These are phyloP conservation scores for Psilopsiagon aurifrons DNA, from an alignment of 2,113 vertebrate genomes.

Conservation along the genomic window DNA sequence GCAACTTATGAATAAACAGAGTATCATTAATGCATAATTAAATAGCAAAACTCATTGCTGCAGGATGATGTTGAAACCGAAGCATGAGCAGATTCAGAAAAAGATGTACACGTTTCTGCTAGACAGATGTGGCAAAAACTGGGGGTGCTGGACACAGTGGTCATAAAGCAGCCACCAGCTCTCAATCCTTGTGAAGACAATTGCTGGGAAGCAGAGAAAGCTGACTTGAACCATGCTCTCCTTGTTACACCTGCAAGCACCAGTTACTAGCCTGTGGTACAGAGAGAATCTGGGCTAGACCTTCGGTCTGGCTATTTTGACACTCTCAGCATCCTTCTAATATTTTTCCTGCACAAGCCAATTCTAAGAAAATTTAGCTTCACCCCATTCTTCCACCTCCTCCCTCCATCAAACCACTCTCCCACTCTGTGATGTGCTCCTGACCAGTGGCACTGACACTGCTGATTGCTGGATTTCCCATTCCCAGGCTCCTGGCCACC, in stretches of 20 bases:
- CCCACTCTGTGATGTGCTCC: not conserved
- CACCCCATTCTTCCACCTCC: not conserved
- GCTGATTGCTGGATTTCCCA: not conserved
- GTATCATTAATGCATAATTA: slow-evolving; percentile 16
- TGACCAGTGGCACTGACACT: not conserved
- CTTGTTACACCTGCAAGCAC: not conserved
- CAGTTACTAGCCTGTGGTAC: fast-evolving
- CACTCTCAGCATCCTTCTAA: not conserved
- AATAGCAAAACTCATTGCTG: not conserved
- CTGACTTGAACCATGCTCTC: not conserved
- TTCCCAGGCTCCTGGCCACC: not conserved
- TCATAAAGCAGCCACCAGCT: not conserved
- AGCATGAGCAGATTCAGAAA: not conserved
- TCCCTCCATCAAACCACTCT: not conserved
- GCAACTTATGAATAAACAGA: not conserved
- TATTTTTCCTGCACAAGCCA: not conserved
- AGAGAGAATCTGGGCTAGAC: not conserved
- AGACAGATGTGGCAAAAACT: not conserved
- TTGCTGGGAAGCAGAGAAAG: not conserved
- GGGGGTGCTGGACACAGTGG: not conserved
- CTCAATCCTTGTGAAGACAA: not conserved
- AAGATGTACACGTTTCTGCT: not conserved
- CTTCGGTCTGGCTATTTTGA: not conserved
- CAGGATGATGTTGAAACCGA: not conserved
- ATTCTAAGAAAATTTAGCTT: not conserved